These are phyloP conservation scores for Mesocricetus auratus DNA, from an alignment of 2,113 vertebrate species.

Conservation along the genomic window DNA sequence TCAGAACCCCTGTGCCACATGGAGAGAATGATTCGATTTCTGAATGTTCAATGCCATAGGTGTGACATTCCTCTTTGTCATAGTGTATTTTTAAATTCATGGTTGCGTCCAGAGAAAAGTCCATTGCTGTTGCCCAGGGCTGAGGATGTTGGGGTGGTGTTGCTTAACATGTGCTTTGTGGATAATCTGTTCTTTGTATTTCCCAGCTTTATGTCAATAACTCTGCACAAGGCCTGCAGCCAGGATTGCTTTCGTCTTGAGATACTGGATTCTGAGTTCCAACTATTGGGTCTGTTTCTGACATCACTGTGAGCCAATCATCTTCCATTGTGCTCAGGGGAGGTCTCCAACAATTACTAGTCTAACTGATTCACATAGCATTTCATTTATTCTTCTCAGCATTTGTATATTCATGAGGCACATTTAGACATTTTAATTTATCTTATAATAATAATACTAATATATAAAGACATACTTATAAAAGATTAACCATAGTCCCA, in stretches of 20 bases:
- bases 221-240: neutral
- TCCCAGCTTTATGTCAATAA: neutral
- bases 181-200: neutral
- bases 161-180: neutral
- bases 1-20: neutral
- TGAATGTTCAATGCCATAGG: neutral
- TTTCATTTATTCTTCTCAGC: constrained; percentile 29
- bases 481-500: neutral
- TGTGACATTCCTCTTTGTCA: constrained; percentile 15
- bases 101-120: neutral
- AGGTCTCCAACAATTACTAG: neutral
- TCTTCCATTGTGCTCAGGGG: neutral
- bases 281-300: neutral
- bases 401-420: neutral
- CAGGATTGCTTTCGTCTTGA: neutral
- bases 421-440: neutral
- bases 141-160: neutral
- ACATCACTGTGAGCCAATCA: neutral
- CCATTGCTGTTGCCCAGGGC: neutral
- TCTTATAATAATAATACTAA: neutral
- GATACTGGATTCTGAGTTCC: neutral
- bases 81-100: neutral
- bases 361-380: neutral
- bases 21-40: neutral
- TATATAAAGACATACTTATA: constrained; percentile 3